phyloP scores from a whole-genome alignment of 2,113 vertebrate genomes.

The Campylorhamphus procurvoides region DNA sequence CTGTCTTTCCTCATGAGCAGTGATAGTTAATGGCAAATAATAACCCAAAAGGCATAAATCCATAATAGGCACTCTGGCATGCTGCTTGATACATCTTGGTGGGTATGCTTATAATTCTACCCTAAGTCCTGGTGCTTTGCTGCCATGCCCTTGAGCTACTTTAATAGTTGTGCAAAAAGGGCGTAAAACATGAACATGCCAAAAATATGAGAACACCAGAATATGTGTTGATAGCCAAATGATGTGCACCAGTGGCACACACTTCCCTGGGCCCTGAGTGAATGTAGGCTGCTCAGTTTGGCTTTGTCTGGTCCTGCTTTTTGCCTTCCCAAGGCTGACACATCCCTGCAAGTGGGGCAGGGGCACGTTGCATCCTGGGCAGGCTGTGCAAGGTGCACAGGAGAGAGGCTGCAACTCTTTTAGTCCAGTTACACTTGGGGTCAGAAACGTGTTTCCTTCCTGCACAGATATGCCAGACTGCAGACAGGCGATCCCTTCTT shows the following conservation, averaged over 20 bases:
- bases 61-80: fast-evolving
- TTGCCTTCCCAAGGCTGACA: neutral
- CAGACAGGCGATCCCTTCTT: neutral
- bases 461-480: neutral
- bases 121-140: neutral
- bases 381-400: neutral
- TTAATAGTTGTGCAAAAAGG: neutral
- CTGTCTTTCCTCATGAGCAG: neutral
- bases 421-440: neutral
- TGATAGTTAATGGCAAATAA: neutral
- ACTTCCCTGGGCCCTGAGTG: neutral
- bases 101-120: neutral
- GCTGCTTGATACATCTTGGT: neutral
- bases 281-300: neutral
- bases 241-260: neutral
- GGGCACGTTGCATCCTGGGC: fast-evolving
- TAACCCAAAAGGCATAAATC: neutral
- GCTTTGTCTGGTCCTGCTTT: neutral
- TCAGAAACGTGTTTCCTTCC: neutral
- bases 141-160: neutral
- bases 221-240: neutral
- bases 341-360: neutral
- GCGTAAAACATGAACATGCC: neutral
- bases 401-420: neutral
- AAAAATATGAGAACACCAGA: neutral